Evolutionary conservation across 2,888 invertebrate genomes (phyloP).

Genomic region (Tipula unca): DNA sequence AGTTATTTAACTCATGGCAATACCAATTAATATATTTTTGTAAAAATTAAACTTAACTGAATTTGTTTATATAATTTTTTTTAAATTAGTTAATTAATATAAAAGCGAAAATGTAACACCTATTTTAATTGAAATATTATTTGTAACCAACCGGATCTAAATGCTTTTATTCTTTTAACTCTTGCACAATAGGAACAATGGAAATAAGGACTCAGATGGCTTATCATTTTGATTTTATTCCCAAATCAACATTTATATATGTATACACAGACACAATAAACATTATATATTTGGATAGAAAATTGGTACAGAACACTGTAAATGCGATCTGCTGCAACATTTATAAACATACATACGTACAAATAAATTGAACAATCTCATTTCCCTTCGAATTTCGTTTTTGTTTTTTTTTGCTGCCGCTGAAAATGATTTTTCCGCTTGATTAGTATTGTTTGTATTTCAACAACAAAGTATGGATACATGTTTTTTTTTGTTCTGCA

Average conservation of each 20-base stretch:
- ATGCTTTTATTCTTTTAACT: too few relatives aligned
- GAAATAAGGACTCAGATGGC: background rate
- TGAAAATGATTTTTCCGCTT: conserved; percentile 8
- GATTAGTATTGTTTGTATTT: background rate
- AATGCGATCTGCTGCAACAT: background rate
- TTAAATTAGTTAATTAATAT: too few relatives aligned
- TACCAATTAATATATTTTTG: too few relatives aligned
- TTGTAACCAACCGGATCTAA: too few relatives aligned
- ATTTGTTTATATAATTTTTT: too few relatives aligned
- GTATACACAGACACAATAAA: background rate
- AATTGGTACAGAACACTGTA: background rate
- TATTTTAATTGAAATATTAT: too few relatives aligned
- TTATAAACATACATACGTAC: background rate
- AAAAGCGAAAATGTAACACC: too few relatives aligned
- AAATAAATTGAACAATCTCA: conserved; percentile 14
- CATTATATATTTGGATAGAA: background rate
- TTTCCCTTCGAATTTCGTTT: background rate
- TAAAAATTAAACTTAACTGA: too few relatives aligned
- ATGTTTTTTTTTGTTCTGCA: background rate
- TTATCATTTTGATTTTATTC: background rate
- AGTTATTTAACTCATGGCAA: too few relatives aligned
- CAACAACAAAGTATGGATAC: background rate
- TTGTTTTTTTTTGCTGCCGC: background rate
- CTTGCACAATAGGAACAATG: too few relatives aligned
- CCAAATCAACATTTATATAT: too few relatives aligned